A percentile compares a stretch with the other conserved stretches of the same genome.
These are phyloP conservation scores for Drymodes brunneopygia DNA, from an alignment of 2,113 vertebrate species.

Conservation along the genomic window DNA sequence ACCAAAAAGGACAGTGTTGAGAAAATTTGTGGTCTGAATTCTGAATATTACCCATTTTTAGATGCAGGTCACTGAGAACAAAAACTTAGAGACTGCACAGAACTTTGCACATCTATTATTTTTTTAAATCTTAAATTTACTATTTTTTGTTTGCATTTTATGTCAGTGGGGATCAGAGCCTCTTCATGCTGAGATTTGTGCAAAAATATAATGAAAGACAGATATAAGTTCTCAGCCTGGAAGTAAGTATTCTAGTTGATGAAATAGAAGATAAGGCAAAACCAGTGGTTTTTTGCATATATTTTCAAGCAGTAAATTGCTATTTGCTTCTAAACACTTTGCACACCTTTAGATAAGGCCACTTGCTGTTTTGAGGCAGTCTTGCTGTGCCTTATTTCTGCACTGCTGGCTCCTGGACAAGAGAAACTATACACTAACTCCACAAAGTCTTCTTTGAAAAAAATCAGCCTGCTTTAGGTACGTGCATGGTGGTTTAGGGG, in stretches of 20 bases:
- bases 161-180: neutral
- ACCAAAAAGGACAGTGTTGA: neutral
- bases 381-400: neutral
- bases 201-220: neutral
- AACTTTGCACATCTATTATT: neutral
- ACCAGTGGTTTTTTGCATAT: neutral
- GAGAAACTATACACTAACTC: neutral
- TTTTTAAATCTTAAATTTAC: neutral
- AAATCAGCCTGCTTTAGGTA: neutral
- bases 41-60: neutral
- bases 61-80: neutral
- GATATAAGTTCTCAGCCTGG: neutral
- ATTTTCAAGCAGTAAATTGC: neutral
- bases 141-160: neutral
- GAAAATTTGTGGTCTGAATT: neutral
- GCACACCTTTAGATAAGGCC: neutral
- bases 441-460: neutral
- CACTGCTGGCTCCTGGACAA: neutral
- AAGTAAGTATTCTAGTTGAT: neutral
- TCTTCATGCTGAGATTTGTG: neutral
- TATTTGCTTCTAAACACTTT: neutral
- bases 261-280: neutral
- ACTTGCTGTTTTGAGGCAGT: neutral
- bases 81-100: neutral
- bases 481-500: neutral